Evolutionary conservation across 2,797 vertebrate species (phyloP).

Genomic region (Pipistrellus nathusii): DNA sequence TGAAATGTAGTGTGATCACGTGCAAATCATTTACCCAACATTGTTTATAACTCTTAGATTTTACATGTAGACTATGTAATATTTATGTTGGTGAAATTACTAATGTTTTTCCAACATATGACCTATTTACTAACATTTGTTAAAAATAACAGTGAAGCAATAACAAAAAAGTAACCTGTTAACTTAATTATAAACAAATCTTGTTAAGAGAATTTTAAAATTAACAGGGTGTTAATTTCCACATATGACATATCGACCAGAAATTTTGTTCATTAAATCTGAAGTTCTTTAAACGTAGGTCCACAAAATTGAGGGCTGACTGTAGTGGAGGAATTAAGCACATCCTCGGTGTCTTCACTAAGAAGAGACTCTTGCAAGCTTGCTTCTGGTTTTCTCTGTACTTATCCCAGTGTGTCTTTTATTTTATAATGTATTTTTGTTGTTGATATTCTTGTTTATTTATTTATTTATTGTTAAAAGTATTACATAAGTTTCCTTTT

Average conservation of each 20-base stretch:
- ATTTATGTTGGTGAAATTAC: background rate
- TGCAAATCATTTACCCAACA: background rate
- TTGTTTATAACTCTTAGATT: background rate
- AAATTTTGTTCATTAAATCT: background rate
- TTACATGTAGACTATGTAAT: background rate
- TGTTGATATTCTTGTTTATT: too few species aligned
- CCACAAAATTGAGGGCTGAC: background rate
- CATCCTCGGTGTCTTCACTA: background rate
- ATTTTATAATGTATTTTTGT: too few species aligned
- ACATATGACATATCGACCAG: background rate
- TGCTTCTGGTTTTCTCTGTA: background rate
- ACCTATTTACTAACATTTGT: background rate
- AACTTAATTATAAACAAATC: background rate
- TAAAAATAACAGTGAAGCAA: background rate
- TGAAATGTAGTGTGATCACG: background rate
- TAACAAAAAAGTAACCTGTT: background rate
- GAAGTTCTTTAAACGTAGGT: background rate
- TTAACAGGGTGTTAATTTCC: background rate
- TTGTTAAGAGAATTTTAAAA: background rate
- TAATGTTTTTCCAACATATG: background rate
- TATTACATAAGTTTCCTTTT: too few species aligned
- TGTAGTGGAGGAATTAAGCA: background rate
- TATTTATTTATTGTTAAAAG: too few species aligned
- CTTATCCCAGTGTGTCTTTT: background rate
- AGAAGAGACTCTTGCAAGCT: background rate